phyloP scores from a whole-genome alignment of 2,797 vertebrate species.

The Apogon talboti region DNA sequence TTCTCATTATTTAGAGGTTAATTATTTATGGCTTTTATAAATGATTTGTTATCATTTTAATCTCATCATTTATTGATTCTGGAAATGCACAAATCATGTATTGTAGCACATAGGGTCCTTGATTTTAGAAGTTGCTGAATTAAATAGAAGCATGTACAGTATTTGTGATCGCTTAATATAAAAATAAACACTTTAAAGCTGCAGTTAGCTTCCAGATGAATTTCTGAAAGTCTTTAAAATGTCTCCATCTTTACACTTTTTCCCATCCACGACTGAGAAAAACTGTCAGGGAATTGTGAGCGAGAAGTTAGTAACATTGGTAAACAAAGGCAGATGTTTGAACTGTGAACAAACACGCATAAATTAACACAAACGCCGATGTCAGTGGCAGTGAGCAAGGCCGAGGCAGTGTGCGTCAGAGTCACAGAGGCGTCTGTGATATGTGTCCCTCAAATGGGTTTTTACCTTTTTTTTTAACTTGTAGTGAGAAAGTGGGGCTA shows the following conservation, averaged over 20 bases:
- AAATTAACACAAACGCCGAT: conserved; percentile 39
- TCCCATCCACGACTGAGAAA: conserved; percentile 5
- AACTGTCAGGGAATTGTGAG: conserved; percentile 15
- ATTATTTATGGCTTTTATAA: too few relatives aligned
- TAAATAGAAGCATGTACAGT: too few relatives aligned
- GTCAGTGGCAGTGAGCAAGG: conserved; percentile 32
- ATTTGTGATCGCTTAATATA: too few relatives aligned
- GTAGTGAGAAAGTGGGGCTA: conserved; percentile 32
- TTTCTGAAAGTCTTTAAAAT: not conserved
- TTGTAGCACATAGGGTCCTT: too few relatives aligned
- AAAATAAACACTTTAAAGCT: not conserved
- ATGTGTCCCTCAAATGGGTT: conserved; percentile 46
- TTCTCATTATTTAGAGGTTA: too few relatives aligned
- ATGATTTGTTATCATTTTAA: too few relatives aligned
- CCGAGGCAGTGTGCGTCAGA: conserved; percentile 20
- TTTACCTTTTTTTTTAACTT: conserved; percentile 18
- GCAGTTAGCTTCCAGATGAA: not conserved
- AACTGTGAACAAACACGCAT: conserved; percentile 33
- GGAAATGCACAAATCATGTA: too few relatives aligned
- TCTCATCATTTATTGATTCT: too few relatives aligned
- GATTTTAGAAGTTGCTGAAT: too few relatives aligned
- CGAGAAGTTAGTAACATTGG: conserved; percentile 33
- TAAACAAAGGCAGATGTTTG: conserved; percentile 51
- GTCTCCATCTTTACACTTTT: conserved; percentile 11
- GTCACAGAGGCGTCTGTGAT: conserved; percentile 41